Evolutionary conservation across 2,888 invertebrate genomes (phyloP).

Genomic region (Pristionchus mayeri): DNA sequence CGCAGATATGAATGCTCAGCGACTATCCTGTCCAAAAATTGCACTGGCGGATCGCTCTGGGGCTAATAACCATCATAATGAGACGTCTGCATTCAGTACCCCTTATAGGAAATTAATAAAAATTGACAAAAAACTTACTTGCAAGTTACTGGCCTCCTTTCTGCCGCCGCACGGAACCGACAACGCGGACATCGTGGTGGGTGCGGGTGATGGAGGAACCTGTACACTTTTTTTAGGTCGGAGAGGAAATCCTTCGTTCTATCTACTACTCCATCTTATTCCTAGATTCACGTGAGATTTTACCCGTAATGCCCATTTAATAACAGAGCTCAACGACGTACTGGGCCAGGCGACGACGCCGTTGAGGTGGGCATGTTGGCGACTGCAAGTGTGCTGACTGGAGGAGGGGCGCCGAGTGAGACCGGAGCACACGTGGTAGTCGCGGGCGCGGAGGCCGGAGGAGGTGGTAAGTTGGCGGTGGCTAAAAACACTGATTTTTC

Average conservation of each 20-base stretch:
- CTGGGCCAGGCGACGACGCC: neutral
- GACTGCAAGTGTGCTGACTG: neutral
- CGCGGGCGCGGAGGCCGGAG: neutral
- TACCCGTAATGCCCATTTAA: too few species aligned
- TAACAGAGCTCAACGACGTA: too few species aligned
- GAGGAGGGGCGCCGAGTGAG: neutral
- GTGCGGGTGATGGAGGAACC: constrained; percentile 3
- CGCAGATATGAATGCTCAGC: too few species aligned
- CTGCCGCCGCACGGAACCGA: constrained; percentile 12
- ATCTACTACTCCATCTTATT: too few species aligned
- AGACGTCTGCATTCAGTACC: neutral
- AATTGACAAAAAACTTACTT: neutral
- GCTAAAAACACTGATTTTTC: neutral
- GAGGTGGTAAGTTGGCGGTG: neutral
- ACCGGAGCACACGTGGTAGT: neutral
- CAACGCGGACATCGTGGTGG: constrained; percentile 21
- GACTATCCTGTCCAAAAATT: too few species aligned
- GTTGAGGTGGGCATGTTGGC: neutral
- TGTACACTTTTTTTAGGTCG: neutral
- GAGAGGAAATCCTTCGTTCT: neutral
- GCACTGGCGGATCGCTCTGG: too few species aligned
- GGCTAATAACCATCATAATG: too few species aligned
- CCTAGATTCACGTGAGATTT: neutral
- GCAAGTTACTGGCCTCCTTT: neutral
- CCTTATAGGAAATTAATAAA: neutral